Evolutionary conservation across 1,140 invertebrate genomes (phyloP), one percentile per base, ranked within the genome.

Genomic region (Subanguina moxae): DNA sequence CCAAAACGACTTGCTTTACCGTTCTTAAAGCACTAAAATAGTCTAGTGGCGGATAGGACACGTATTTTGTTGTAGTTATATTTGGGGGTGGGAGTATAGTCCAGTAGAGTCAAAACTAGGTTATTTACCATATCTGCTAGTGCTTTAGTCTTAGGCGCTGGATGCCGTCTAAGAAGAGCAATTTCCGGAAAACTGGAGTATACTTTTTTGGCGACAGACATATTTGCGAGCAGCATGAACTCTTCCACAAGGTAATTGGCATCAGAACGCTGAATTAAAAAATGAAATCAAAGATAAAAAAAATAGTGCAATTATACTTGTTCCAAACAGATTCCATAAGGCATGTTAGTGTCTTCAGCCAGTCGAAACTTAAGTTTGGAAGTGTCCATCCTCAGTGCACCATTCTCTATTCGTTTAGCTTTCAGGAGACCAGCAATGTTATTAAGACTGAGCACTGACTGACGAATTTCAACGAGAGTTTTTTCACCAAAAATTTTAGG

Each of bases 151-250:
- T 87, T 85, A 0, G 91, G 90, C 23, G 93, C 92, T 0, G 93
- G 93, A 87, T 97, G 94, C 27, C 92, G 84, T 63, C 93, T 86
- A n/a, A 96, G 83, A 82, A 96, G 86, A 0, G 93, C 91, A 78
- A 90, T 92, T 80, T 94, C 91, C 0, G 92, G 90, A 83, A 93
- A 95, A 76, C 91, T 89, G 45, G 86, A 76, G 1, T 90, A 85
- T 27, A 81, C 58, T 93, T 90, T 90, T 75, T 90, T 84, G 0
- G 93, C 94, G n/a, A 94, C 91, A 30, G 90, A 90, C 67, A 92
- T 90, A 83, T 97, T 97, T 0, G 93, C 94, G 32, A 95, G 84
- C 83, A 97, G 89, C 94, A 96, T 97, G 82, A 96, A 97, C 84
- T 97, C 94, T 83, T 96, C 94, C 0, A 97, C 91, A 92, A 96